These are phyloP conservation scores for Axis porcinus DNA, from an alignment of 2,113 vertebrate species.

Conservation along the genomic window DNA sequence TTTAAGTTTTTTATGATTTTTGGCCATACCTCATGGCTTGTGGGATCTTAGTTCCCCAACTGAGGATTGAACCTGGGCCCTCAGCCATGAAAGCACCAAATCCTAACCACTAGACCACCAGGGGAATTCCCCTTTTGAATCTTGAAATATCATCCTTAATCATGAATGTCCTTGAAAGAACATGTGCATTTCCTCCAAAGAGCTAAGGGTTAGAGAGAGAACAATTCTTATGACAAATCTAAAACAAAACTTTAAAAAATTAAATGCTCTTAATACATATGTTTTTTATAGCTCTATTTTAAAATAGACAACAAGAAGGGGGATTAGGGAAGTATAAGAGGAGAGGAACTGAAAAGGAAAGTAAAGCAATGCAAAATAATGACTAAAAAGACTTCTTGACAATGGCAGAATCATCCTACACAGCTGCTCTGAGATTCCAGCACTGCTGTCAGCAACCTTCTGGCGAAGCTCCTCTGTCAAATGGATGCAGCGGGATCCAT, in stretches of 20 bases:
- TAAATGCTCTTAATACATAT: neutral
- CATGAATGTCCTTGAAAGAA: neutral
- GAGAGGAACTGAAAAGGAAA: conserved; percentile 33
- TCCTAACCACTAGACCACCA: neutral
- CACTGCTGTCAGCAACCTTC: conserved; percentile 54
- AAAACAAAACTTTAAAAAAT: neutral
- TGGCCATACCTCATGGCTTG: neutral
- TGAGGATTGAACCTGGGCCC: neutral
- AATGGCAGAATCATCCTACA: conserved; percentile 54
- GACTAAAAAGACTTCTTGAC: conserved; percentile 35
- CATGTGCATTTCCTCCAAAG: conserved; percentile 32
- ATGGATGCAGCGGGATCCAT: conserved; percentile 42
- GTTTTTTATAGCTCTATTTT: conserved; percentile 32
- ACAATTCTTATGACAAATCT: neutral
- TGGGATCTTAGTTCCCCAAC: neutral
- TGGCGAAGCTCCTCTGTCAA: conserved; percentile 58
- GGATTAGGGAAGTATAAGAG: neutral
- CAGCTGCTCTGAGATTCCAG: conserved; percentile 55
- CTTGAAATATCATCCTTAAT: neutral
- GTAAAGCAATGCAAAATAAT: conserved; percentile 23
- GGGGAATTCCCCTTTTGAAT: neutral
- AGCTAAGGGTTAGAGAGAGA: neutral
- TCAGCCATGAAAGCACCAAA: neutral
- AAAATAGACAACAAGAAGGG: neutral
- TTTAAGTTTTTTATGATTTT: neutral